Base-by-base conservation (phyloP, 2,888 invertebrate species). In the Acanthosoma haemorrhoidale region DNA sequence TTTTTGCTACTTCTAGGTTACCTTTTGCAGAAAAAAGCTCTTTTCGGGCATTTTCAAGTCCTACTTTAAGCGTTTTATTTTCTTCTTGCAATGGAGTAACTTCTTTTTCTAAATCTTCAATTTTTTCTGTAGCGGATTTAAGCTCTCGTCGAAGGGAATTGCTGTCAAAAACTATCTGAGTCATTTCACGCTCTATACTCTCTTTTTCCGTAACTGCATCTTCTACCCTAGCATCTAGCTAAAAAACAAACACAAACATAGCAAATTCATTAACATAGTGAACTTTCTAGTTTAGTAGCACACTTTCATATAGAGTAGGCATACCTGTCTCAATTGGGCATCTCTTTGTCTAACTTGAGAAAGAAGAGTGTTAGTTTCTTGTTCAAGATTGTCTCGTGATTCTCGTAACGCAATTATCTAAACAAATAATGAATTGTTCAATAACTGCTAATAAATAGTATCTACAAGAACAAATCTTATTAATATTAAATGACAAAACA, bases 241-340 rank as follows among this genome's bases (percentile, higher is more conserved):
- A 31, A 51, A 67, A 67, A 36, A 34, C 6, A 32, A 13, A 21
- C 9, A 29, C 11, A n/a, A 5, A 34, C 29, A 25, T 5, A 25
- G 51, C 2, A 2, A 51, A 51, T 25, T 21, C 3, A 43, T 43
- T 43, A 2, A n/a, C 1, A 4, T 8, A 38, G n/a, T 51, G n/a
- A 13, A n/a, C 29, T n/a, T n/a, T n/a, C n/a, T n/a, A n/a, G n/a
- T n/a, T n/a, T n/a, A n/a, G n/a, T n/a, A n/a, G n/a, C n/a, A n/a
- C n/a, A n/a, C n/a, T n/a, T n/a, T 13, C 13, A n/a, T 4, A 4
- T 2, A 51, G n/a, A n/a, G 13, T 6, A 1, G 5, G 72, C 16
- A 80, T 78, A 2, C 75, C 67, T 67, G 67, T 25, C 67, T 43
- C 21, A 67, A 11, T 29, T 16, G 25, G 8, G 67, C 34, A 51